A percentile compares a stretch with the other conserved stretches of the same genome.
phyloP scores from a whole-genome alignment of 2,888 invertebrate species.

The Toxonevra muliebris region DNA sequence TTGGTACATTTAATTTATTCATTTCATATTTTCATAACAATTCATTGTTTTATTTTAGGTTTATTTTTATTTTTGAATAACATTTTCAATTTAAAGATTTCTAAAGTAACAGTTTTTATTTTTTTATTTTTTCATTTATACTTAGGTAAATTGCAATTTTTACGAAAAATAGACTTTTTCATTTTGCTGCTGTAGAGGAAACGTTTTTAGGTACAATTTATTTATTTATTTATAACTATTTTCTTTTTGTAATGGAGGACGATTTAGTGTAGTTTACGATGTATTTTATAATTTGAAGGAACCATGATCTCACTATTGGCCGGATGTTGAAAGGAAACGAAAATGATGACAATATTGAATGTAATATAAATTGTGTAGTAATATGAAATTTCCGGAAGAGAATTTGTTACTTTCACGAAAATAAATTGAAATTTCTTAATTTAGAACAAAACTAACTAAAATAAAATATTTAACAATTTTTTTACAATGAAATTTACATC shows the following conservation, averaged over 20 bases:
- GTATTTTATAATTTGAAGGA: slow-evolving; percentile 41
- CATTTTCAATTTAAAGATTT: background rate
- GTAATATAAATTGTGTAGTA: too few species aligned
- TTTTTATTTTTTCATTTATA: background rate
- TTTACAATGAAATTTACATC: too few species aligned
- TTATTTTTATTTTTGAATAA: background rate
- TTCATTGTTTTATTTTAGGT: background rate
- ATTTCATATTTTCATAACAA: background rate
- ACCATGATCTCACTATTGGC: slow-evolving; percentile 21
- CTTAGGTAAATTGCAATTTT: background rate
- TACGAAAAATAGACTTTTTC: too few species aligned
- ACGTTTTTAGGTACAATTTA: slow-evolving; percentile 19
- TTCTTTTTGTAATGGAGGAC: slow-evolving; percentile 32
- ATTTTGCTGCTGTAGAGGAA: background rate
- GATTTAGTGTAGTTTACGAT: slow-evolving; percentile 35
- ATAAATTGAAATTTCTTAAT: too few species aligned
- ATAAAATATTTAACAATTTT: too few species aligned
- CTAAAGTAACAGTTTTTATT: slow-evolving; percentile 17
- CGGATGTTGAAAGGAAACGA: slow-evolving; percentile 15
- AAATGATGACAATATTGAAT: too few species aligned
- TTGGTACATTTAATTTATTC: slow-evolving; percentile 6
- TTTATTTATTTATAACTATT: slow-evolving; percentile 13
- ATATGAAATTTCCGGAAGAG: too few species aligned
- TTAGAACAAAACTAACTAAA: too few species aligned
- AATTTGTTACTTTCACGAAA: too few species aligned